phyloP scores from a whole-genome alignment of 2,797 vertebrate species.

The Diglossa cyanea region DNA sequence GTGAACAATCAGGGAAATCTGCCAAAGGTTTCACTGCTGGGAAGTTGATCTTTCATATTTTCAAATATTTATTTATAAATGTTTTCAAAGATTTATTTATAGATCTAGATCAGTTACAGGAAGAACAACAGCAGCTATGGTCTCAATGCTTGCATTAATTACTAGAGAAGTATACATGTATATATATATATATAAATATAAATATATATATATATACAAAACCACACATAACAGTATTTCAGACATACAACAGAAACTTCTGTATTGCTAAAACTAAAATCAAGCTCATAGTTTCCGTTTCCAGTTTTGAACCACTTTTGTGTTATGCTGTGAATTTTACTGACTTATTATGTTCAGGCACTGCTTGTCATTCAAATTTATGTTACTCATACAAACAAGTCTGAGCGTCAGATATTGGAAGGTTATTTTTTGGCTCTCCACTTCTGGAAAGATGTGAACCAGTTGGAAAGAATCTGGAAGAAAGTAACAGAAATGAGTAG shows the following conservation, averaged over 20 bases:
- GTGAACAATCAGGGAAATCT: slow-evolving; percentile 21
- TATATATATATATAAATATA: accelerated
- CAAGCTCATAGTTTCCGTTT: not conserved
- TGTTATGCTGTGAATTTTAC: not conserved
- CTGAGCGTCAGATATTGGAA: not conserved
- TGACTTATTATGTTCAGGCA: not conserved
- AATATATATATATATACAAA: not conserved
- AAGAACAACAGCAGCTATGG: not conserved
- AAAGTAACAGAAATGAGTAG: not conserved
- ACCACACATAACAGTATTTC: not conserved
- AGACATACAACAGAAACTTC: not conserved
- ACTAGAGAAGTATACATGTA: not conserved
- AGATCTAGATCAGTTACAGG: not conserved
- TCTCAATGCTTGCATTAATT: not conserved
- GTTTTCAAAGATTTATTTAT: slow-evolving; percentile 20
- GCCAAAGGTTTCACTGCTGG: slow-evolving; percentile 3
- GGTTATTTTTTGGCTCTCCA: not conserved
- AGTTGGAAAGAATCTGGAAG: slow-evolving; percentile 20
- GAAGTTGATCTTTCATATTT: slow-evolving; percentile 39
- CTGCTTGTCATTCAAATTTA: not conserved
- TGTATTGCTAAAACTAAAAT: not conserved
- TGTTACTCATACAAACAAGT: not conserved
- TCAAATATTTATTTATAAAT: slow-evolving; percentile 12
- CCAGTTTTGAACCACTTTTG: not conserved
- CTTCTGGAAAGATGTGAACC: slow-evolving; percentile 25